Evolutionary conservation across 2,113 vertebrate genomes (phyloP).

Genomic region (Kryptolebias marmoratus): DNA sequence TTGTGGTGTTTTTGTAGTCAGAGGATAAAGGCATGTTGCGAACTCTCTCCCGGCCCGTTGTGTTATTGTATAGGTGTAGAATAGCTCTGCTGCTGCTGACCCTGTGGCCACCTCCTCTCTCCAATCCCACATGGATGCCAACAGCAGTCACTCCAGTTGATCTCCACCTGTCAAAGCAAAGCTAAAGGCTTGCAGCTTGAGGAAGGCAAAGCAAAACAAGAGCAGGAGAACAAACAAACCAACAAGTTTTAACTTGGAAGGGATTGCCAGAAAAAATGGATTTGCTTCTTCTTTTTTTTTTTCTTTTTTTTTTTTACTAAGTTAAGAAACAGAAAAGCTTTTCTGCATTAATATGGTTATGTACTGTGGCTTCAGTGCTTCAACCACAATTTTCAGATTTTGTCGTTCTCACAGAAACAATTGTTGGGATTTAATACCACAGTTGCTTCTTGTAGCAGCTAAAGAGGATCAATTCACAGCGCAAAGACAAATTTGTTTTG

Average conservation of each 20-base stretch:
- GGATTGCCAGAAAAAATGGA: not conserved
- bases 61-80: conserved; percentile 81
- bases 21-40: conserved; percentile 69
- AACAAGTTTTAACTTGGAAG: conserved; percentile 12
- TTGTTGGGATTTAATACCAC: not conserved
- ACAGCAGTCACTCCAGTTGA: conserved; percentile 75
- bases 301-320: not conserved
- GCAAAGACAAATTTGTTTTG: not conserved
- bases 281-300: not conserved
- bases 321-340: not conserved
- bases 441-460: not conserved
- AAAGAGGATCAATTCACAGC: not conserved
- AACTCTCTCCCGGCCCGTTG: conserved; percentile 72
- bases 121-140: conserved; percentile 74
- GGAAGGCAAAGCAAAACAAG: conserved; percentile 71
- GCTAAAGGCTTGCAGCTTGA: conserved; percentile 79
- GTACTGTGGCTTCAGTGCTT: not conserved
- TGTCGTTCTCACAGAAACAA: not conserved
- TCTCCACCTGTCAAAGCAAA: conserved; percentile 86
- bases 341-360: too few relatives aligned
- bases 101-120: conserved; percentile 63
- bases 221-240: conserved; percentile 61
- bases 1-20: conserved; percentile 57
- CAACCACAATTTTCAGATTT: not conserved
- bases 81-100: conserved; percentile 76